Evolutionary conservation across 2,797 vertebrate species (phyloP).

Genomic region (Epinephelus coioides): DNA sequence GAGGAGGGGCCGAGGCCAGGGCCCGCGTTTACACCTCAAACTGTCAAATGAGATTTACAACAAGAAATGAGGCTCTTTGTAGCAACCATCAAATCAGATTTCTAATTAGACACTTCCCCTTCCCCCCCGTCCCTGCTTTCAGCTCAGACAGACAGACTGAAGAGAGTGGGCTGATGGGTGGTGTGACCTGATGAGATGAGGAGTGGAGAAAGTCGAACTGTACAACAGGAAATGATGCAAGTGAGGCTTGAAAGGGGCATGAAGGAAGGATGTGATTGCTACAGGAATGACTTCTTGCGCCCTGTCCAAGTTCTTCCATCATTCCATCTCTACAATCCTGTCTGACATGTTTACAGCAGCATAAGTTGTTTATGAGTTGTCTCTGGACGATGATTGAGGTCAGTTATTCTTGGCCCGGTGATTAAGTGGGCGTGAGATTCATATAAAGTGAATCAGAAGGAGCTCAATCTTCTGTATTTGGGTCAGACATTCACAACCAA

Average conservation of each 20-base stretch:
- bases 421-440: constrained; percentile 14
- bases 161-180: constrained; percentile 32
- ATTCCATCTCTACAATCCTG: constrained; percentile 33
- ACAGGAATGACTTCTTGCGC: constrained; percentile 1
- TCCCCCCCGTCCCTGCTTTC: constrained; percentile 1
- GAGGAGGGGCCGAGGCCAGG: constrained; percentile 77
- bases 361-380: constrained; percentile 16
- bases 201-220: constrained; percentile 47
- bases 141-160: constrained; percentile 37
- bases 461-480: constrained; percentile 52
- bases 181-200: constrained; percentile 57
- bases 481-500: constrained; percentile 55
- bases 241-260: constrained; percentile 38
- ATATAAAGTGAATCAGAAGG: constrained; percentile 31
- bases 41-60: constrained; percentile 93
- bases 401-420: constrained; percentile 28
- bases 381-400: constrained; percentile 27
- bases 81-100: constrained; percentile 41
- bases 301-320: constrained; percentile 4
- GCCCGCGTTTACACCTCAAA: constrained; percentile 91
- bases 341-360: constrained; percentile 33
- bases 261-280: constrained; percentile 45
- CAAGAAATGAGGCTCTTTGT: constrained; percentile 58
- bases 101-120: constrained; percentile 8
- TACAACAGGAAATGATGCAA: constrained; percentile 62